Evolutionary conservation across 2,888 invertebrate genomes (phyloP).

Genomic region (Muschampia plurimacula): DNA sequence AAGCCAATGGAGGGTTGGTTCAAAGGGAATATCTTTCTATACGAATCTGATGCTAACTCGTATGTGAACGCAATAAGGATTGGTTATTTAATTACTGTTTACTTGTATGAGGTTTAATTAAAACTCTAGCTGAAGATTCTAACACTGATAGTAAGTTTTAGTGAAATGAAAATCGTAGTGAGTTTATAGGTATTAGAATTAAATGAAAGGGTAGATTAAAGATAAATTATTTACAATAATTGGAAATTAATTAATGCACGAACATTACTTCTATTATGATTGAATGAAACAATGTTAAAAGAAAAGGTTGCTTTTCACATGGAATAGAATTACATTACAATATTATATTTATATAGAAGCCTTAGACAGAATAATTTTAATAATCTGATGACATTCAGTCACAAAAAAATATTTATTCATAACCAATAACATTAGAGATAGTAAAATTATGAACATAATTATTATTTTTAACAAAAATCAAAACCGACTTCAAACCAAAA

Average conservation of each 20-base stretch:
- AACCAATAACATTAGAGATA: background rate
- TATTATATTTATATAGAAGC: no score
- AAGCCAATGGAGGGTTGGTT: conserved; percentile 61
- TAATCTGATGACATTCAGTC: no score
- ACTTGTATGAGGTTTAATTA: conserved; percentile 25
- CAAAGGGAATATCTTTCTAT: conserved; percentile 57
- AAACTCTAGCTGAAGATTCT: conserved; percentile 21
- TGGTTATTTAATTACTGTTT: conserved; percentile 36
- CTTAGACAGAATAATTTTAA: no score
- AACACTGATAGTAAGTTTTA: conserved; percentile 5
- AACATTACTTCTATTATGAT: no score
- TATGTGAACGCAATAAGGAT: conserved; percentile 32
- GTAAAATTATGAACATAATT: no score
- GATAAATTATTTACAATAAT: background rate
- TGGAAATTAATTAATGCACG: no score
- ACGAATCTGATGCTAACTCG: conserved; percentile 45
- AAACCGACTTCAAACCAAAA: no score
- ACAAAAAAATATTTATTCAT: no score
- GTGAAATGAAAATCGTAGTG: background rate
- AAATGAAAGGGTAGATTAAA: background rate
- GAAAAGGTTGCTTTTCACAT: no score
- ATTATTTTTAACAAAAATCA: no score
- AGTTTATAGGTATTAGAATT: background rate
- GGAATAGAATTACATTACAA: no score
- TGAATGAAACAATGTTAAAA: no score